A percentile compares a stretch with the other conserved stretches of the same genome.
phyloP scores from a whole-genome alignment of 2,113 vertebrate genomes.

The Ctenomys sociabilis region DNA sequence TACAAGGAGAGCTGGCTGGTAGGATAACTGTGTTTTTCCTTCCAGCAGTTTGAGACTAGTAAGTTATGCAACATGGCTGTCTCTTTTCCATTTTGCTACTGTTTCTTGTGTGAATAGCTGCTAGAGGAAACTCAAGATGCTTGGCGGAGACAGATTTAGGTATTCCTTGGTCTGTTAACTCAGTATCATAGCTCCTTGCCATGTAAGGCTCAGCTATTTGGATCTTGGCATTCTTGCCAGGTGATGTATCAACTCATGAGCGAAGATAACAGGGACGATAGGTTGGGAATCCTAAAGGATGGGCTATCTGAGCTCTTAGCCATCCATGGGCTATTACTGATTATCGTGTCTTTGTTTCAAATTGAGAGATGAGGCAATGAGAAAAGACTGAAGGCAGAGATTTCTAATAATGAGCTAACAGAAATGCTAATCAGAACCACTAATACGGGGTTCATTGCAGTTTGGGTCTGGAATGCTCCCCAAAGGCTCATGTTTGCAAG shows the following conservation, averaged over 20 bases:
- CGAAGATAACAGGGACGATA: not conserved
- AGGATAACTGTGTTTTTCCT: not conserved
- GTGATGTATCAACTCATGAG: not conserved
- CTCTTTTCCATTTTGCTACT: not conserved
- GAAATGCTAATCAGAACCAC: not conserved
- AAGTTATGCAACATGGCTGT: not conserved
- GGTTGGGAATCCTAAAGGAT: not conserved
- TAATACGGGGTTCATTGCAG: not conserved
- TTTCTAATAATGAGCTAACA: not conserved
- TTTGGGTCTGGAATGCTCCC: not conserved
- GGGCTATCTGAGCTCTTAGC: not conserved
- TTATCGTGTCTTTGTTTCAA: not conserved
- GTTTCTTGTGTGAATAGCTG: not conserved
- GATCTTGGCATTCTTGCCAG: not conserved
- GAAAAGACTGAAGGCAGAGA: not conserved
- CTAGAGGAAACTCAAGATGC: not conserved
- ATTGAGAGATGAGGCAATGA: not conserved
- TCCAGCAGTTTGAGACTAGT: not conserved
- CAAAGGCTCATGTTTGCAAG: not conserved
- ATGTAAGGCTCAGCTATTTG: not conserved
- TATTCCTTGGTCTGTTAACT: not conserved
- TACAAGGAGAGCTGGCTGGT: not conserved
- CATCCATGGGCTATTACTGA: not conserved
- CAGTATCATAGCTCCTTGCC: not conserved
- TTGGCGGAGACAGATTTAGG: not conserved